Evolutionary conservation across 2,113 vertebrate genomes (phyloP), one percentile per base, ranked within the genome.

Genomic region (Apaloderma vittatum): DNA sequence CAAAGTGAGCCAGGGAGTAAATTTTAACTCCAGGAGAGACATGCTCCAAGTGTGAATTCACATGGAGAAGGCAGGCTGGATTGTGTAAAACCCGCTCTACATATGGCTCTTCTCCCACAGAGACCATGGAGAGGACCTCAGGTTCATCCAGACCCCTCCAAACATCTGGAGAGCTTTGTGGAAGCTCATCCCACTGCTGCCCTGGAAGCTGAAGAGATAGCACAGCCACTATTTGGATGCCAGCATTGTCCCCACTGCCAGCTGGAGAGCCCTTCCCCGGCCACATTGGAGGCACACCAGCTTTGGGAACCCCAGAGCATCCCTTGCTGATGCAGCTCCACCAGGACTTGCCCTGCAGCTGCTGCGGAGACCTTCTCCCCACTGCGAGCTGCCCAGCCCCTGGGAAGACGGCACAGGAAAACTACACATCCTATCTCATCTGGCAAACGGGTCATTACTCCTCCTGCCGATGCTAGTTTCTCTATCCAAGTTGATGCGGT

Each of bases 11-110:
- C 16, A 68, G 21, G 40, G 26, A 34, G 17, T 34, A 16, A 19
- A 63, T 27, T 49, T 68, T 16, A 59, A 9, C 59, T 37, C 52
- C 3, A 5, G 23, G 51, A 86, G 5, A 77, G 16, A 30, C 3
- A 16, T 0, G 1, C 43, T 62, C 11, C 1, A 15, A n/a, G 43
- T 7, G 48, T 1, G 2, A 75, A 84, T n/a, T 68, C 54, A 57
- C 14, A 7, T 0, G 11, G 20, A 71, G 22, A 83, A 55, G 37
- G 4, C 19, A 63, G 30, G 30, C 5, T 73, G 63, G 75, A 37
- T 22, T 40, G 63, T 62, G 29, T 24, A 51, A 58, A 81, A 21
- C 19, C n/a, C 4, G 0, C 46, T 81, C 59, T 43, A 46, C 65
- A 10, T 22, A 13, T 22, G 27, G 30, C 11, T 75, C 22, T 16